Conservation (phyloP, 2,888 invertebrate species). For the Sarcophaga variegata region DNA sequence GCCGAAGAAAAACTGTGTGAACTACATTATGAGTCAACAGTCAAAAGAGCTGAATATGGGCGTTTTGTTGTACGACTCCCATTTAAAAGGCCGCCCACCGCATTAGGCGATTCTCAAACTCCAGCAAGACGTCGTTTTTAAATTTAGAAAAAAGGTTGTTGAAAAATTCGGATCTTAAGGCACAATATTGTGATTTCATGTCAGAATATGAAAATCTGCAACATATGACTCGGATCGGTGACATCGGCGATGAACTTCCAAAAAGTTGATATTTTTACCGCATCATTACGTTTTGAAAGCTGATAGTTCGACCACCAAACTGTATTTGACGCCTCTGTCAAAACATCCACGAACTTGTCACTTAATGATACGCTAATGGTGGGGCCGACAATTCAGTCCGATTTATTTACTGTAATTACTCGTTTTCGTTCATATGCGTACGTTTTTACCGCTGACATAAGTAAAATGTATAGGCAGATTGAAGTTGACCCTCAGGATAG, state of each 20-base stretch:
- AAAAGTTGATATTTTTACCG: slow-evolving; percentile 55
- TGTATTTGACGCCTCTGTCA: slow-evolving; percentile 73
- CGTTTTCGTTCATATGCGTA: too few relatives aligned
- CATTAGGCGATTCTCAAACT: background rate
- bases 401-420: too few relatives aligned
- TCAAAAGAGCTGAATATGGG: background rate
- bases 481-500: too few relatives aligned
- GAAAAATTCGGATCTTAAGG: background rate
- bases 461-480: too few relatives aligned
- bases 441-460: too few relatives aligned
- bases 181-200: background rate
- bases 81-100: background rate
- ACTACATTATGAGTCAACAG: background rate
- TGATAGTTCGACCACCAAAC: slow-evolving; percentile 70
- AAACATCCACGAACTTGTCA: slow-evolving; percentile 56
- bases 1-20: slow-evolving; percentile 3
- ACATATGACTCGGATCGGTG: background rate
- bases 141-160: background rate
- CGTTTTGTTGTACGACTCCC: background rate
- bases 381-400: slow-evolving; percentile 56
- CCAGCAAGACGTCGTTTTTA: background rate
- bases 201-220: background rate
- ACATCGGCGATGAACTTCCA: background rate
- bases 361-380: slow-evolving; percentile 55
- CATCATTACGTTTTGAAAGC: slow-evolving; percentile 69